phyloP scores from a whole-genome alignment of 2,888 invertebrate genomes.

The Cremastobaeus sp. region DNA sequence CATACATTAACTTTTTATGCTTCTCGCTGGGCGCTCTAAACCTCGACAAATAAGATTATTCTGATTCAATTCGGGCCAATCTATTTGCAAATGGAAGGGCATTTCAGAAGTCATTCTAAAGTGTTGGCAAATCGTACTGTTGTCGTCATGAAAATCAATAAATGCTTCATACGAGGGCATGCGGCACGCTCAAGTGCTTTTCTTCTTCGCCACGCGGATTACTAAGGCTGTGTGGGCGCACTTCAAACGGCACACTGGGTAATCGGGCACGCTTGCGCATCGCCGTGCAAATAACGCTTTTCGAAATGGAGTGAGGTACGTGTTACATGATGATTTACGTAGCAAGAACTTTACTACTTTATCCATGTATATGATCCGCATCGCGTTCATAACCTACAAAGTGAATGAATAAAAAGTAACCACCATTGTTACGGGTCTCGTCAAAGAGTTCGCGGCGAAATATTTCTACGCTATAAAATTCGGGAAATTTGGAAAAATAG shows the following conservation, averaged over 20 bases:
- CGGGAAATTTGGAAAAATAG: too few relatives aligned
- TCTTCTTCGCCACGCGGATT: slow-evolving; percentile 37
- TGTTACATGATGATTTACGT: slow-evolving; percentile 71
- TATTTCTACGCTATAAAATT: slow-evolving; percentile 30
- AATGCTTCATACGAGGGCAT: slow-evolving; percentile 28
- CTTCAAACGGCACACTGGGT: slow-evolving; percentile 38
- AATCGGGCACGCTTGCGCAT: slow-evolving; percentile 54
- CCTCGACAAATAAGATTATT: slow-evolving; percentile 42
- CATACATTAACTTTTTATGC: slow-evolving; percentile 52
- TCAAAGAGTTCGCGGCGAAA: slow-evolving; percentile 45
- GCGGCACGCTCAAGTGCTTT: slow-evolving; percentile 35
- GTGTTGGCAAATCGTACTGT: slow-evolving; percentile 24
- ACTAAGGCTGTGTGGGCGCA: slow-evolving; percentile 34
- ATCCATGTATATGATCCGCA: slow-evolving; percentile 69
- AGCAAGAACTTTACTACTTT: slow-evolving; percentile 74
- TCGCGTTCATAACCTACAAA: slow-evolving; percentile 53
- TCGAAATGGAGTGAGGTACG: slow-evolving; percentile 35
- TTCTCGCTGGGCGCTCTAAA: slow-evolving; percentile 14
- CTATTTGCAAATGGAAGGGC: slow-evolving; percentile 26
- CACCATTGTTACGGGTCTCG: slow-evolving; percentile 38
- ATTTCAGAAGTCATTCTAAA: slow-evolving; percentile 28
- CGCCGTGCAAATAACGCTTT: slow-evolving; percentile 37
- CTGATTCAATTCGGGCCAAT: slow-evolving; percentile 23
- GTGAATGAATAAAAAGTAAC: slow-evolving; percentile 54
- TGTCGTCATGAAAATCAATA: slow-evolving; percentile 47